Conservation (phyloP, 2,113 vertebrate genomes). For the Nycticryphes semicollaris region DNA sequence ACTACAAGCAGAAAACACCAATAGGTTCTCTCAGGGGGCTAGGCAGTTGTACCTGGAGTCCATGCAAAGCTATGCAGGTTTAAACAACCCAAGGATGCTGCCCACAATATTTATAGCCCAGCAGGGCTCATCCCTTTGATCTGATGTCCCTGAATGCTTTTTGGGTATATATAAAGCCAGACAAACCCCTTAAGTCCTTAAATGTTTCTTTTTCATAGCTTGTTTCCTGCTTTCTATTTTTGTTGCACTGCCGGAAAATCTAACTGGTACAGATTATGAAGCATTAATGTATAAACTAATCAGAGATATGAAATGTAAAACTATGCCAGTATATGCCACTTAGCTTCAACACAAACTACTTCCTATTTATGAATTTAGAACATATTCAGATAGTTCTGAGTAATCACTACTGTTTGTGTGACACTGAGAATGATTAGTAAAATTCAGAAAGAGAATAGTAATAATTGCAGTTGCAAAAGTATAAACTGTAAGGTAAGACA, state of each 20-base stretch:
- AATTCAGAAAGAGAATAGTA: neutral
- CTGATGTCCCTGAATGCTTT: neutral
- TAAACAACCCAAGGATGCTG: neutral
- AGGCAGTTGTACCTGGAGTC: neutral
- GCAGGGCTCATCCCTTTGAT: neutral
- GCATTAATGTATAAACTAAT: neutral
- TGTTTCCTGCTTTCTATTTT: neutral
- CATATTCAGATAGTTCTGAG: neutral
- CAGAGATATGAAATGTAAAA: neutral
- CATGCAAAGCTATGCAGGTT: neutral
- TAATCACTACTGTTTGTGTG: neutral
- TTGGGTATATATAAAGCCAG: neutral
- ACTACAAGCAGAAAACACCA: neutral
- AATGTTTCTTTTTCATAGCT: neutral
- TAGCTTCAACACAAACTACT: neutral
- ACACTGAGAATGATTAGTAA: neutral
- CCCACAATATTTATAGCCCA: neutral
- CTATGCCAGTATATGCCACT: neutral
- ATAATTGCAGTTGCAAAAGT: neutral
- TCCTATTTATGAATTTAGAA: neutral
- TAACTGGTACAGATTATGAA: neutral
- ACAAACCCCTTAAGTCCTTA: neutral
- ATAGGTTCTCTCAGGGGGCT: neutral
- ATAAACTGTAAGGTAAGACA: neutral
- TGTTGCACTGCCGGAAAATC: neutral